These are phyloP conservation scores for Minunthozetes semirufus DNA, from an alignment of 2,888 invertebrate genomes.

Conservation along the genomic window DNA sequence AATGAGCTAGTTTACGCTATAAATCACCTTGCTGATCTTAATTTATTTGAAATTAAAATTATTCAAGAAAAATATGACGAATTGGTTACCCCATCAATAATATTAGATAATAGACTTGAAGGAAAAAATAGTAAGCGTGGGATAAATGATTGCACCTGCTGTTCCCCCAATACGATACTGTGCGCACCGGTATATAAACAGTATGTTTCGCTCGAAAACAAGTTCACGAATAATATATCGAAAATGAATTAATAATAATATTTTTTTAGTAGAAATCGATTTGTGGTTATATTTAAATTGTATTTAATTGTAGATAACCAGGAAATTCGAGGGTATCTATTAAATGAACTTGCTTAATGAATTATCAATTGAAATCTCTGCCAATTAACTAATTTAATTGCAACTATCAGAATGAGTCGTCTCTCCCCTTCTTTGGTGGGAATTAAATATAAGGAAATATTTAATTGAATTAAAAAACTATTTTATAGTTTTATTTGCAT, in stretches of 20 bases:
- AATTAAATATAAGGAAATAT: background rate
- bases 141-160: slow-evolving; percentile 15
- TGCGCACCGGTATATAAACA: background rate
- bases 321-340: too few relatives aligned
- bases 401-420: too few relatives aligned
- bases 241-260: too few relatives aligned
- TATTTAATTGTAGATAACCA: too few relatives aligned
- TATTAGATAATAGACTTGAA: background rate
- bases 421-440: background rate
- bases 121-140: background rate
- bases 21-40: too few relatives aligned
- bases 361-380: too few relatives aligned
- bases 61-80: background rate
- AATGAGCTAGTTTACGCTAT: too few relatives aligned
- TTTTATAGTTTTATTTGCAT: background rate
- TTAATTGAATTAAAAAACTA: background rate
- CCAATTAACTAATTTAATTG: too few relatives aligned
- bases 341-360: too few relatives aligned
- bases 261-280: too few relatives aligned
- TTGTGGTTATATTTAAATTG: too few relatives aligned
- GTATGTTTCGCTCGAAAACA: background rate
- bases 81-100: background rate
- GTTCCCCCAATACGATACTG: background rate
- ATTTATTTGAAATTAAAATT: too few relatives aligned
- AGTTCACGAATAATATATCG: background rate